Percentiles rank a stretch among this genome's conserved stretches.
These are phyloP conservation scores for Lapara coniferarum DNA, from an alignment of 2,888 invertebrate genomes.

Conservation along the genomic window DNA sequence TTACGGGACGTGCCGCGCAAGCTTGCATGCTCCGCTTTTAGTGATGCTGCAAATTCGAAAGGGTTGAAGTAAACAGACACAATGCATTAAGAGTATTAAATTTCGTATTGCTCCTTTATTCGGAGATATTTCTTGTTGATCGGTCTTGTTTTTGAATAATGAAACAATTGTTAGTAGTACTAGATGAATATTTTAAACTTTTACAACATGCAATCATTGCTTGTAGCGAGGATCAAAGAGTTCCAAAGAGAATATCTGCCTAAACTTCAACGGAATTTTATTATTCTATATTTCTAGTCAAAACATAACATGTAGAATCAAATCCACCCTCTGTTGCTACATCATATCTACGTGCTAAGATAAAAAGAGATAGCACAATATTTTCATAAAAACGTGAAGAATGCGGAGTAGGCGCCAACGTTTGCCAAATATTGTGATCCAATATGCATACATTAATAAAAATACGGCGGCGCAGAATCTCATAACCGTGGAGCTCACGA, in stretches of 20 bases:
- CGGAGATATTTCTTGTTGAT: neutral
- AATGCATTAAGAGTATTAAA: neutral
- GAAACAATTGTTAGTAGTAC: too few relatives aligned
- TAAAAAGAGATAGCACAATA: neutral
- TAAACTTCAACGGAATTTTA: neutral
- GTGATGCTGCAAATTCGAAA: neutral
- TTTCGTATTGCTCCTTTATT: neutral
- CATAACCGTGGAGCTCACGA: slow-evolving; percentile 1
- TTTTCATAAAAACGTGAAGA: neutral
- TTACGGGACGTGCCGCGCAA: neutral
- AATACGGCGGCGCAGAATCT: slow-evolving; percentile 19
- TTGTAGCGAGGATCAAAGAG: neutral
- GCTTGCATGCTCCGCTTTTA: neutral
- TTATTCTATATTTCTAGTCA: neutral
- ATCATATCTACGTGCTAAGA: neutral
- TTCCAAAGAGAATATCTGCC: neutral
- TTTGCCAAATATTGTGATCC: slow-evolving; percentile 24
- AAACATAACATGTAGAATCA: neutral
- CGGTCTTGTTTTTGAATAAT: too few relatives aligned
- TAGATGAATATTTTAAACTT: too few relatives aligned
- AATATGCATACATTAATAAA: slow-evolving; percentile 22
- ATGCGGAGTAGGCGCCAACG: slow-evolving; percentile 10
- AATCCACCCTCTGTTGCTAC: neutral
- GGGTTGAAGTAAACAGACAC: neutral
- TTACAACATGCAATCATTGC: too few relatives aligned